Evolutionary conservation across 2,113 vertebrate genomes (phyloP).

Genomic region (Arenaria interpres): DNA sequence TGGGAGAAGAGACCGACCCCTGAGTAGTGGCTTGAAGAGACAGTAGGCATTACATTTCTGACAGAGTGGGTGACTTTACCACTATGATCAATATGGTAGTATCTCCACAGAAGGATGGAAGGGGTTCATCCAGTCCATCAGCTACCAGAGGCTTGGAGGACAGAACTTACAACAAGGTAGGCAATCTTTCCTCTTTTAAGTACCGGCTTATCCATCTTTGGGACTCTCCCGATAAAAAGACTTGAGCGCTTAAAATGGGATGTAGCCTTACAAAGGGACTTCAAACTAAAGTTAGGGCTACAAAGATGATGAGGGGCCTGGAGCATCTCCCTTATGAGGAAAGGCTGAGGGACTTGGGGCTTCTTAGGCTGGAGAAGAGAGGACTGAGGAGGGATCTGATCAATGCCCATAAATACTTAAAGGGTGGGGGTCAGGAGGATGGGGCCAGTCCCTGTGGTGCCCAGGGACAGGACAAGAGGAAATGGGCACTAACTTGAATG

Average conservation of each 20-base stretch:
- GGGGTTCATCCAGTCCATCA: background rate
- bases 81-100: background rate
- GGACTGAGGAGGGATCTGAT: too few species aligned
- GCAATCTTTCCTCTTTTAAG: background rate
- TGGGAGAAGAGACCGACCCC: too few species aligned
- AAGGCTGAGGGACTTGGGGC: too few species aligned
- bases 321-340: too few species aligned
- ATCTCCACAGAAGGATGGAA: background rate
- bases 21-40: background rate
- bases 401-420: too few species aligned
- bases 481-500: too few species aligned
- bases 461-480: too few species aligned
- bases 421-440: too few species aligned
- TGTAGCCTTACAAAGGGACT: background rate
- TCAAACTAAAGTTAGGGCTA: too few species aligned
- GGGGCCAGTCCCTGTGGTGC: too few species aligned
- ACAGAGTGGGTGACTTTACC: background rate
- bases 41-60: accelerated
- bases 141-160: background rate
- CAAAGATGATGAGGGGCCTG: too few species aligned
- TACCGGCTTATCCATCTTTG: background rate
- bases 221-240: background rate
- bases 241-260: background rate
- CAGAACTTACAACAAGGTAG: background rate
- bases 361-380: too few species aligned